Evolutionary conservation across 2,113 vertebrate species (phyloP).

Genomic region (Onychorhynchus coronatus): DNA sequence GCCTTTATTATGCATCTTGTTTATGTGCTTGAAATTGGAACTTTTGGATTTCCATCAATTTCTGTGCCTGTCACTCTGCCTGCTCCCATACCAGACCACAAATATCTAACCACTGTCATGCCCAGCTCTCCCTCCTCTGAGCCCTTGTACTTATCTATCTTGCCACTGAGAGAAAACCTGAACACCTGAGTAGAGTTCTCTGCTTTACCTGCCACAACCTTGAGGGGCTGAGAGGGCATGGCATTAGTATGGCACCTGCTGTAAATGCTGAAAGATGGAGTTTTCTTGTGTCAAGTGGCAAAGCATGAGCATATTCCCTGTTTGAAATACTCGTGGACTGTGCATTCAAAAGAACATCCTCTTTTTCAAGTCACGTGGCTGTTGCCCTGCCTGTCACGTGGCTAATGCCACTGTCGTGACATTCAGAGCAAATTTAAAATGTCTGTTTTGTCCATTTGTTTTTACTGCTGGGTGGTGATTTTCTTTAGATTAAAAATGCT

Average conservation of each 20-base stretch:
- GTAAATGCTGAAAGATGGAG: background rate
- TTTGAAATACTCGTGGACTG: background rate
- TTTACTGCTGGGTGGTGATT: background rate
- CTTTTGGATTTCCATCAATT: background rate
- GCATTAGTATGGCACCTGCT: background rate
- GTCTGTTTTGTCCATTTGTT: background rate
- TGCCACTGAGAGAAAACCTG: background rate
- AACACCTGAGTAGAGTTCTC: background rate
- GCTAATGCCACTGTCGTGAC: background rate
- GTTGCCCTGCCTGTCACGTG: background rate
- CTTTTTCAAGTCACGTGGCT: background rate
- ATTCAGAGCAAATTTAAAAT: background rate
- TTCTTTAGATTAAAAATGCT: background rate
- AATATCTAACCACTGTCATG: background rate
- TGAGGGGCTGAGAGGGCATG: background rate
- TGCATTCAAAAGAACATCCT: background rate
- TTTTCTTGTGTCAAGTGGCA: background rate
- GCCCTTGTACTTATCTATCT: rapidly evolving
- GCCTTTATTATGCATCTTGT: background rate
- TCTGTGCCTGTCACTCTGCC: background rate
- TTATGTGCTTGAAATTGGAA: background rate
- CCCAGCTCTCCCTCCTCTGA: background rate
- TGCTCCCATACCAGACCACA: background rate
- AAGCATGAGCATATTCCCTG: background rate
- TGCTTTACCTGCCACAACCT: background rate